phyloP scores from a whole-genome alignment of 2,888 invertebrate genomes.

The Herminia tarsipennalis region DNA sequence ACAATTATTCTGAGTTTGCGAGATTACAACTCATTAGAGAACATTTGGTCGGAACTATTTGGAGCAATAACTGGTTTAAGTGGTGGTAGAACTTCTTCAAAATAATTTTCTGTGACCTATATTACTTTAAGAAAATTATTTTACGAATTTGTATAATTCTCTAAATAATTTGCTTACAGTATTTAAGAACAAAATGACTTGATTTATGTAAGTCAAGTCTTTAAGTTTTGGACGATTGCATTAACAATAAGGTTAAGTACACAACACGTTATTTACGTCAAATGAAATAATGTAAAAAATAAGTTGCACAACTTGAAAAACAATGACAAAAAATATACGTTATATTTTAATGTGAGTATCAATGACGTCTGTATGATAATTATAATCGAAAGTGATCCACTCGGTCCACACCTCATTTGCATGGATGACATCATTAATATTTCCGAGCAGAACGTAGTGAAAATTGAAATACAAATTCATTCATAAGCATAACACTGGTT shows the following conservation, averaged over 20 bases:
- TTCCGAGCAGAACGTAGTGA: constrained; percentile 10
- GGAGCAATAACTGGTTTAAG: not conserved
- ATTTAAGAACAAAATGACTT: not conserved
- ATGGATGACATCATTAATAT: constrained; percentile 51
- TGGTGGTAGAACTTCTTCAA: not conserved
- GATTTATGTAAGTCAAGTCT: no score
- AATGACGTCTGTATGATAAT: constrained; percentile 29
- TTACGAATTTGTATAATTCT: no score
- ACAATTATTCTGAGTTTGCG: constrained; percentile 50
- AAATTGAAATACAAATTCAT: constrained; percentile 7
- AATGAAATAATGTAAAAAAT: not conserved
- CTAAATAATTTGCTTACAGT: not conserved
- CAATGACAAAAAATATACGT: constrained; percentile 11
- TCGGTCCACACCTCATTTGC: constrained; percentile 50
- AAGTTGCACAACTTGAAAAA: not conserved
- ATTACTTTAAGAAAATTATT: no score
- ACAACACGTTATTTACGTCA: no score
- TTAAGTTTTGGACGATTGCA: no score
- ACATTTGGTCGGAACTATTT: constrained; percentile 13
- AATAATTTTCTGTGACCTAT: no score
- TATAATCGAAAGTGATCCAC: constrained; percentile 51
- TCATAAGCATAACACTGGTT: constrained; percentile 6
- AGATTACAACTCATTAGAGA: constrained; percentile 46
- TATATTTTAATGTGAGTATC: constrained; percentile 17
- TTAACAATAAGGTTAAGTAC: no score